Percentiles rank a stretch among this genome's conserved stretches.
These are phyloP conservation scores for Aproaerema taeniolella DNA, from an alignment of 2,888 invertebrate species.

Conservation along the genomic window DNA sequence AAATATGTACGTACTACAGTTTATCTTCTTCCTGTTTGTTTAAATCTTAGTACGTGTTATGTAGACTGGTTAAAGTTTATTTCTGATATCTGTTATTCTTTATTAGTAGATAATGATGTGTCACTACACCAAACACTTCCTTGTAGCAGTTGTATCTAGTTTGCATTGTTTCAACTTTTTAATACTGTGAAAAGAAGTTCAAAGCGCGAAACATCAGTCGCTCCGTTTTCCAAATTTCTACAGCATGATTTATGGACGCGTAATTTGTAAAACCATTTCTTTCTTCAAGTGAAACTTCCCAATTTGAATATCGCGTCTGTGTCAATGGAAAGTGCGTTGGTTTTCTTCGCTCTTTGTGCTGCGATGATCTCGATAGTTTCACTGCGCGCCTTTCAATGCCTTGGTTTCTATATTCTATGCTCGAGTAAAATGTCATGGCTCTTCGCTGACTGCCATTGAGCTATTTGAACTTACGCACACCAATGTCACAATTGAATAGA, in stretches of 20 bases:
- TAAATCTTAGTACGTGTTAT: no score
- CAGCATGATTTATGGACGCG: conserved; percentile 11
- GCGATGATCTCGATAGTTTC: conserved; percentile 58
- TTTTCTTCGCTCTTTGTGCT: conserved; percentile 52
- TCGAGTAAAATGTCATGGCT: conserved; percentile 30
- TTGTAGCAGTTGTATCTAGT: no score
- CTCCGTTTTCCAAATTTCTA: conserved; percentile 16
- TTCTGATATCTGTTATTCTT: no score
- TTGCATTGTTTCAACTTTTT: no score
- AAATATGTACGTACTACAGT: no score
- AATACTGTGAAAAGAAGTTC: no score
- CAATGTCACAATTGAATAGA: conserved; percentile 11
- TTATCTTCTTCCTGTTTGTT: no score
- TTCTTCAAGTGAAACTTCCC: conserved; percentile 36
- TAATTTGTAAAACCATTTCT: conserved; percentile 27
- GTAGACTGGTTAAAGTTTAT: conserved; percentile 10
- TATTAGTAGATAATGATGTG: no score
- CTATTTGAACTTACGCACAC: conserved; percentile 4
- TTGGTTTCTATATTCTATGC: conserved; percentile 26
- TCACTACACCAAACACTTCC: no score
- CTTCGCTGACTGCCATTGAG: conserved; percentile 15
- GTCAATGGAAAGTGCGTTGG: conserved; percentile 49
- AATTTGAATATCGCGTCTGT: conserved; percentile 47
- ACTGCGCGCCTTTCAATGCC: conserved; percentile 37
- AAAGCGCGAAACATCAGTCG: no score